phyloP scores from a whole-genome alignment of 2,888 invertebrate genomes.

The Taphrorychus bicolor region DNA sequence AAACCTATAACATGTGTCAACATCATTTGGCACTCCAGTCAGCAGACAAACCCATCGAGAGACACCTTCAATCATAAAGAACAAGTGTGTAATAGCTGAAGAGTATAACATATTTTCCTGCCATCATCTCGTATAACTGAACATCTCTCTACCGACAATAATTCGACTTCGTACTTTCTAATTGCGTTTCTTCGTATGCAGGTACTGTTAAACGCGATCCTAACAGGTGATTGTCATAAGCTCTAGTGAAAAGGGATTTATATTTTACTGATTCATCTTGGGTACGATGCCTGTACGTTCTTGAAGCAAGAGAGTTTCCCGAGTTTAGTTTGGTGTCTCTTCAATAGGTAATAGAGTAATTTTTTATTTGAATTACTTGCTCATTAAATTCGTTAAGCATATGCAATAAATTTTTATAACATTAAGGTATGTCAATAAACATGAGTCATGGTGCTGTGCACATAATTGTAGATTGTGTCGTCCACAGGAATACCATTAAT shows the following conservation, averaged over 20 bases:
- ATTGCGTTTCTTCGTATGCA: neutral
- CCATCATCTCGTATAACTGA: neutral
- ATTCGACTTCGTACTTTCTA: neutral
- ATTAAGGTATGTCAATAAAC: neutral
- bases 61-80: neutral
- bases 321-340: too few relatives aligned
- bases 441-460: neutral
- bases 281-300: too few relatives aligned
- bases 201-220: neutral
- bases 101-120: neutral
- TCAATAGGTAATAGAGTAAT: too few relatives aligned
- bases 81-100: too few relatives aligned
- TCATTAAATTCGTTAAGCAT: too few relatives aligned
- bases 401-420: neutral
- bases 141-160: neutral
- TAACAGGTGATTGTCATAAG: neutral
- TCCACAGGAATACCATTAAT: neutral
- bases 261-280: neutral
- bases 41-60: neutral
- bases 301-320: too few relatives aligned
- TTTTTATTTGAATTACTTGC: too few relatives aligned
- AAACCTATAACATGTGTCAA: neutral
- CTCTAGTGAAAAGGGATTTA: neutral
- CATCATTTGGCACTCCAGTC: neutral
- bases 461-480: neutral